phyloP scores from a whole-genome alignment of 2,113 vertebrate genomes.

The Gymnobelideus leadbeateri region DNA sequence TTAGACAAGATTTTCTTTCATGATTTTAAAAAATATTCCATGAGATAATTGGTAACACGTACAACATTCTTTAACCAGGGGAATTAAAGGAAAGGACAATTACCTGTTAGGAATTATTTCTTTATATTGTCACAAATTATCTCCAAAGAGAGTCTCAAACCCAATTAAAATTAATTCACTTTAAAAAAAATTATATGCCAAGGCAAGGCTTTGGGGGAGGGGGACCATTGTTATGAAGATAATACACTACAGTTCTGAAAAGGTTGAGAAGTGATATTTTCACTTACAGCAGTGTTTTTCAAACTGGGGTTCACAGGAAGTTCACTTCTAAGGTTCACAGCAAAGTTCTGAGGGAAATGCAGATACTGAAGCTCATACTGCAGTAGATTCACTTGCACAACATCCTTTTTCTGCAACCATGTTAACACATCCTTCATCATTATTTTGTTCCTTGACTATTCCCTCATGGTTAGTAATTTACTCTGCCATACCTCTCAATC shows the following conservation, averaged over 20 bases:
- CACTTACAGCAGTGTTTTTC: constrained; percentile 32
- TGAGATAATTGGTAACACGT: not conserved
- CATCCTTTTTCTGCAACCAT: not conserved
- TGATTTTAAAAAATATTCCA: constrained; percentile 9
- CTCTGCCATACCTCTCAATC: not conserved
- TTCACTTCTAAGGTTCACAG: not conserved
- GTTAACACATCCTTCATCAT: not conserved
- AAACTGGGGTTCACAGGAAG: constrained; percentile 7
- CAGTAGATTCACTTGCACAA: not conserved
- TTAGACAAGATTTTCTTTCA: constrained; percentile 32
- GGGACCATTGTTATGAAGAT: not conserved
- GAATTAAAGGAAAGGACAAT: not conserved
- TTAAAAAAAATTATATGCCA: not conserved
- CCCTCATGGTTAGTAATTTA: not conserved
- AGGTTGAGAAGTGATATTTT: constrained; percentile 25
- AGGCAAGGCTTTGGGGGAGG: not conserved
- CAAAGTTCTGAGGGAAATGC: not conserved
- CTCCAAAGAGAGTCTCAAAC: constrained; percentile 2
- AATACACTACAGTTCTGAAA: not conserved
- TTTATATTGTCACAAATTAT: not conserved
- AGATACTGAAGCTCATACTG: constrained; percentile 5
- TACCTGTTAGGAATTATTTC: not conserved
- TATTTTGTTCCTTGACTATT: not conserved
- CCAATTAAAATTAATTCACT: not conserved
- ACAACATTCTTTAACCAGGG: not conserved